A percentile compares a stretch with the other conserved stretches of the same genome.
Conservation (phyloP, 2,113 vertebrate genomes). For the Suricata suricatta region DNA sequence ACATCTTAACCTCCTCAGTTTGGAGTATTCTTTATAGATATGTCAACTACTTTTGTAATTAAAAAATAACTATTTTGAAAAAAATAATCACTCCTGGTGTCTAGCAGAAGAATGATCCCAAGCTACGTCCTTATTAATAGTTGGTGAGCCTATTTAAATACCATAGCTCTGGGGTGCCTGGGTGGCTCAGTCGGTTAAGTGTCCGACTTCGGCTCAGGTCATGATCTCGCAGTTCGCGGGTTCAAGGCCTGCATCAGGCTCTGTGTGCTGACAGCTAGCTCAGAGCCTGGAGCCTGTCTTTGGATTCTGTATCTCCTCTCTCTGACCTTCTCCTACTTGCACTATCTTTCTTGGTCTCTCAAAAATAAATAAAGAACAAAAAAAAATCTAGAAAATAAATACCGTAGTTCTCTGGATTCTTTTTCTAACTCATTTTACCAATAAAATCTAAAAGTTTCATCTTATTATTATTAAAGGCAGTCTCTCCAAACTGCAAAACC, state of each 20-base stretch:
- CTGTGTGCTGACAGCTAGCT: no score
- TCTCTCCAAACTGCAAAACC: not conserved
- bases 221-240: no score
- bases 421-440: slow-evolving; percentile 7
- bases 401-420: not conserved
- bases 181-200: no score
- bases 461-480: not conserved
- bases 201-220: no score
- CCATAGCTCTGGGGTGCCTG: not conserved
- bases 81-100: not conserved
- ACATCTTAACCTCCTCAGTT: not conserved
- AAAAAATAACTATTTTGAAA: not conserved
- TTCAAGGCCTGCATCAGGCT: no score
- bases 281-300: no score
- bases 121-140: not conserved
- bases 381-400: not conserved
- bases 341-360: no score
- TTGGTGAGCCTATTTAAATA: not conserved
- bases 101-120: not conserved
- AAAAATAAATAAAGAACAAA: no score
- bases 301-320: no score
- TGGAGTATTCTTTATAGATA: not conserved
- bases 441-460: not conserved
- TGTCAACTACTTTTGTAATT: not conserved
- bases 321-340: no score